Percentiles rank a stretch among this genome's conserved stretches.
Evolutionary conservation across 2,888 invertebrate genomes (phyloP).

Genomic region (Chaetogeoica ovagalla): DNA sequence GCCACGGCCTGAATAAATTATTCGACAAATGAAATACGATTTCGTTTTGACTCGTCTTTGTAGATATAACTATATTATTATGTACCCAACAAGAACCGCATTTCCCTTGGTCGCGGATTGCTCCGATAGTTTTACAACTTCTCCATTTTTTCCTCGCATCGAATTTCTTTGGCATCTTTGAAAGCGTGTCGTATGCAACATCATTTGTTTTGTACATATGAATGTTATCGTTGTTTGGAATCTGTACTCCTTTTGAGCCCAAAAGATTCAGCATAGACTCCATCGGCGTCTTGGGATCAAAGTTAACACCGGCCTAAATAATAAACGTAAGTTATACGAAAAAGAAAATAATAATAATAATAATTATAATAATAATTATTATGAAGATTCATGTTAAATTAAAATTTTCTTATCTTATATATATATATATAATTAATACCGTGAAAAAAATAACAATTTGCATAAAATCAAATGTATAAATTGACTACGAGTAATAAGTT

Average conservation of each 20-base stretch:
- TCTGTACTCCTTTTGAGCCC: conserved; percentile 65
- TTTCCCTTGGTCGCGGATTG: conserved; percentile 83
- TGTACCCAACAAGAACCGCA: conserved; percentile 82
- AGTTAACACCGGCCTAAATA: conserved; percentile 74
- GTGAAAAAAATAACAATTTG: too few relatives aligned
- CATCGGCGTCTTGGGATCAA: conserved; percentile 66
- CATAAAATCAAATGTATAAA: too few relatives aligned
- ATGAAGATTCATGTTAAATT: too few relatives aligned
- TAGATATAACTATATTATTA: not conserved
- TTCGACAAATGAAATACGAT: not conserved
- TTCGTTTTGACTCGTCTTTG: not conserved
- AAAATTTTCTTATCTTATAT: too few relatives aligned
- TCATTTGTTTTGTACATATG: conserved; percentile 4
- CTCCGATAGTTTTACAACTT: conserved; percentile 77
- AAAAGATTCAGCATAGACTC: conserved; percentile 69
- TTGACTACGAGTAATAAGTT: too few relatives aligned
- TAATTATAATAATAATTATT: too few relatives aligned
- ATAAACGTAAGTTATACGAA: not conserved
- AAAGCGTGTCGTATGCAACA: not conserved
- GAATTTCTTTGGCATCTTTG: conserved; percentile 69
- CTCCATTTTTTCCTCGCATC: conserved; percentile 81
- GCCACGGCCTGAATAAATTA: not conserved
- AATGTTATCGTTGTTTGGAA: conserved; percentile 58
- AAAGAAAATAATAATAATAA: too few relatives aligned
- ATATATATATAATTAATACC: too few relatives aligned